Evolutionary conservation across 2,113 vertebrate species (phyloP), one percentile per base, ranked within the genome.

Genomic region (Ptilorrhoa leucosticta): DNA sequence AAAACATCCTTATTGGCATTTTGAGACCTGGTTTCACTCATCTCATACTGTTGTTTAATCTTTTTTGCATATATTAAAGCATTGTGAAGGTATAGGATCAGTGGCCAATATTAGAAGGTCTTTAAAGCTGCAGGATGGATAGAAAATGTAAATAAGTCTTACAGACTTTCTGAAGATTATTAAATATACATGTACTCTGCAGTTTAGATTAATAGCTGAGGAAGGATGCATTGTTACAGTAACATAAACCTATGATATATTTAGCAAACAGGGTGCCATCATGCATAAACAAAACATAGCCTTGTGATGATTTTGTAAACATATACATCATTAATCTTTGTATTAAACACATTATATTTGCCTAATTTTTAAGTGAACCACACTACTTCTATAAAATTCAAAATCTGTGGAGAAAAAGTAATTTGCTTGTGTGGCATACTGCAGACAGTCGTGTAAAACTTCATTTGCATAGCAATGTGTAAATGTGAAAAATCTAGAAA

Each of bases 111-210:
- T 95, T 97, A 96, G 94, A 97, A 97, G 81, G 33, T 95, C 90
- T 85, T 97, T 97, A 97, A 96, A 97, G 91, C 44, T 83, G 40
- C 39, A 77, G 35, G 89, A 96, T 72, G 24, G 89, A 96, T 66
- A 96, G 90, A 94, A 97, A 94, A 97, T 95, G 65, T 97, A 98
- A 97, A 98, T 97, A 97, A 95, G 83, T 92, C 70, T 91, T 87
- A 94, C 50, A 95, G 83, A 87, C 26, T 87, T 97, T 96, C 94
- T 94, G 93, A 97, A 63, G 80, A 96, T 96, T 97, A 97, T 98
- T 97, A 98, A 98, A 98, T 97, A 97, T 97, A 96, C 94, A 97
- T 97, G 78, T 95, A 92, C 48, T 93, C 90, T 96, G 72, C 40
- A 90, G 64, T 75, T 93, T 90, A 97, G 94, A 97, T 97, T 96